Evolutionary conservation across 2,797 vertebrate genomes (phyloP).

Genomic region (Oryzias sinensis): DNA sequence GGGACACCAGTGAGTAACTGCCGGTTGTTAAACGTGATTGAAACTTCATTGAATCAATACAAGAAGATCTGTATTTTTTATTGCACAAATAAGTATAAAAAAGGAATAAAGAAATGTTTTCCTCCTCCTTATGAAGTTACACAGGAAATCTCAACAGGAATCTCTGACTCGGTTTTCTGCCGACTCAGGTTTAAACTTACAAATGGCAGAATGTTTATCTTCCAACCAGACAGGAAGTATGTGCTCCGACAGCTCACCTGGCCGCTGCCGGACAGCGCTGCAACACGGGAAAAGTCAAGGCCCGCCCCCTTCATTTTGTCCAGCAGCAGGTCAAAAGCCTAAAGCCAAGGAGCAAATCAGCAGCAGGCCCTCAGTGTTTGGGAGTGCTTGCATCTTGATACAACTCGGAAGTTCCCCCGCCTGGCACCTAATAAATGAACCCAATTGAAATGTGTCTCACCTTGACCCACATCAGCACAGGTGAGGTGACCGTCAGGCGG

Average conservation of each 20-base stretch:
- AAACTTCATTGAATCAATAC: too few relatives aligned
- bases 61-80: too few relatives aligned
- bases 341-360: slow-evolving; percentile 32
- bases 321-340: slow-evolving; percentile 90
- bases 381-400: not conserved
- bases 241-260: slow-evolving; percentile 76
- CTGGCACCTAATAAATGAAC: not conserved
- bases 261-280: slow-evolving; percentile 88
- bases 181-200: too few relatives aligned
- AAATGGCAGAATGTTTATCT: too few relatives aligned
- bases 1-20: too few relatives aligned
- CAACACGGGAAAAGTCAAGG: slow-evolving; percentile 85
- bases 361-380: not conserved
- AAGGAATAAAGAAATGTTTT: too few relatives aligned
- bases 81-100: too few relatives aligned
- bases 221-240: too few relatives aligned
- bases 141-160: too few relatives aligned
- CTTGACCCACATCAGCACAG: slow-evolving; percentile 95
- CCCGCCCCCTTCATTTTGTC: slow-evolving; percentile 85
- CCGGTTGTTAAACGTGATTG: too few relatives aligned
- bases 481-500: slow-evolving; percentile 88
- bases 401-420: not conserved
- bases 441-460: slow-evolving; percentile 60
- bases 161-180: too few relatives aligned
- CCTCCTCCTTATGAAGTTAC: too few relatives aligned